A percentile compares a stretch with the other conserved stretches of the same genome.
phyloP scores from a whole-genome alignment of 1,140 invertebrate species.

The Protaetia brevitarsis region DNA sequence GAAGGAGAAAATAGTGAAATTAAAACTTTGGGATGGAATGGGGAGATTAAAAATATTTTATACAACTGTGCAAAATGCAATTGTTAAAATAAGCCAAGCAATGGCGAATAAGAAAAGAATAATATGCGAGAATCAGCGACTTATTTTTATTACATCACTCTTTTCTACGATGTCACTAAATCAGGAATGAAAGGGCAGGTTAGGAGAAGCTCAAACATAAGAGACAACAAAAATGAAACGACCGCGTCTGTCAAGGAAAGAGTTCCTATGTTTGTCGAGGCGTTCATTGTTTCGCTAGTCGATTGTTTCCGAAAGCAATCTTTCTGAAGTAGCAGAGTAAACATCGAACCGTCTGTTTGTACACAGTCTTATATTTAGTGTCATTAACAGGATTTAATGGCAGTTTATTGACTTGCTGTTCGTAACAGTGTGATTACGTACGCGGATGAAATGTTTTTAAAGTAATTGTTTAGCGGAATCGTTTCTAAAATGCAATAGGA shows the following conservation, averaged over 20 bases:
- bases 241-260: conserved; percentile 11
- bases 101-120: background rate
- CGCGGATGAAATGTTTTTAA: background rate
- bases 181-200: background rate
- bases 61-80: no score
- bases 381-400: conserved; percentile 22
- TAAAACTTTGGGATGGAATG: no score
- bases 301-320: conserved; percentile 28
- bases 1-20: no score
- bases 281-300: conserved; percentile 19
- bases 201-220: no score
- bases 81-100: background rate
- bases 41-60: no score
- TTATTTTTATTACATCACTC: no score
- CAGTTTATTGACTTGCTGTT: conserved; percentile 3
- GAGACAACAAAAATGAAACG: conserved; percentile 11
- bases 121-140: no score
- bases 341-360: conserved; percentile 19
- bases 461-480: background rate
- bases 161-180: no score
- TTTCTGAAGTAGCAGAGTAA: conserved; percentile 19
- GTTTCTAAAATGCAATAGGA: no score
- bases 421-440: background rate
- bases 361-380: conserved; percentile 23
- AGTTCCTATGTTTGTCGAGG: conserved; percentile 17